Percentiles rank a stretch among this genome's conserved stretches.
Evolutionary conservation across 2,113 vertebrate species (phyloP).

Genomic region (Pionites leucogaster): DNA sequence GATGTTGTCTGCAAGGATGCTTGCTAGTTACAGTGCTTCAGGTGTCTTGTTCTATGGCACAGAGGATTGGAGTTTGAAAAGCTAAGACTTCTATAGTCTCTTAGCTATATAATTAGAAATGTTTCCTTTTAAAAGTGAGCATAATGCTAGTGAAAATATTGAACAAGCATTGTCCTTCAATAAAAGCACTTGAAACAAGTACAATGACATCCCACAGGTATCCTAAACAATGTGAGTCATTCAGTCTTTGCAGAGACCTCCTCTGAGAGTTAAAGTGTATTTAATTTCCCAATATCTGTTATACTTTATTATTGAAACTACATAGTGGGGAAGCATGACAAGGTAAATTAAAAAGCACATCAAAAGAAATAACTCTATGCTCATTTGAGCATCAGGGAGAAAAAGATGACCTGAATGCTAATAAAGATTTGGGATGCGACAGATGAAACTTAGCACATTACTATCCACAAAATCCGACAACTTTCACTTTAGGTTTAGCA

Average conservation of each 20-base stretch:
- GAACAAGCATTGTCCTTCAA: neutral
- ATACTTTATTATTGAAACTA: neutral
- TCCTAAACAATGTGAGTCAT: neutral
- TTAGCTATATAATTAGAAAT: neutral
- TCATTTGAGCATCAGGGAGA: neutral
- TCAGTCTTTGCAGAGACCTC: neutral
- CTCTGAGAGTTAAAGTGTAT: neutral
- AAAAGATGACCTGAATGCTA: neutral
- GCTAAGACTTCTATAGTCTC: neutral
- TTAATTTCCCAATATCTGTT: neutral
- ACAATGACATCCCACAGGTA: neutral
- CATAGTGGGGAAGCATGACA: neutral
- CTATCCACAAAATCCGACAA: neutral
- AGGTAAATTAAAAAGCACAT: neutral
- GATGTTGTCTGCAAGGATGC: neutral
- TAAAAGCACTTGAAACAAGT: neutral
- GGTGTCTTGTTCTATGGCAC: neutral
- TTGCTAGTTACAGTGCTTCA: neutral
- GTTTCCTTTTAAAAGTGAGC: neutral
- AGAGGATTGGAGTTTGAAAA: neutral
- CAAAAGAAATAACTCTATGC: neutral
- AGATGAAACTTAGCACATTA: neutral
- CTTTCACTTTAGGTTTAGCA: neutral
- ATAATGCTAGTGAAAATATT: neutral
- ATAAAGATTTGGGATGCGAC: neutral